phyloP scores from a whole-genome alignment of 2,888 invertebrate genomes.

The Resseliella maxima region DNA sequence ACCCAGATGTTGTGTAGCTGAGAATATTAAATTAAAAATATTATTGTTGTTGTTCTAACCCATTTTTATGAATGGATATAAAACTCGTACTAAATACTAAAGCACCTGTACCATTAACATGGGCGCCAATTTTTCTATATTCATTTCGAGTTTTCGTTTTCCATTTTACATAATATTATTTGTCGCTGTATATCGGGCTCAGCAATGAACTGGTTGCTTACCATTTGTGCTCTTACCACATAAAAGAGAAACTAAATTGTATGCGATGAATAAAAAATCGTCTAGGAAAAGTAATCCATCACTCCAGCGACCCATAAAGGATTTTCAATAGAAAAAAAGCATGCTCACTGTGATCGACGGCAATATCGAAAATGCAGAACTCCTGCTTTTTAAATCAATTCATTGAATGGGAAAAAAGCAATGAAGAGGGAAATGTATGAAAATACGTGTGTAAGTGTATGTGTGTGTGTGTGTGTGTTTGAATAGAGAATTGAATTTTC shows the following conservation, averaged over 20 bases:
- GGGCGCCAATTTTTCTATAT: neutral
- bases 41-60: constrained; percentile 41
- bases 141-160: neutral
- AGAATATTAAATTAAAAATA: constrained; percentile 17
- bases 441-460: neutral
- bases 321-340: constrained; percentile 42
- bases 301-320: constrained; percentile 41
- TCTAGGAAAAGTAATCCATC: constrained; percentile 55
- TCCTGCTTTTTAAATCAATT: constrained; percentile 40
- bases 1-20: constrained; percentile 30
- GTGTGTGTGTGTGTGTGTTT: neutral
- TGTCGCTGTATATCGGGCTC: neutral
- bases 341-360: constrained; percentile 49
- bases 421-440: constrained; percentile 43
- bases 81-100: neutral
- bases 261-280: constrained; percentile 42
- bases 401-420: constrained; percentile 40
- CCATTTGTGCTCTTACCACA: constrained; percentile 13
- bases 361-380: constrained; percentile 51
- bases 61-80: neutral
- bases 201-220: neutral
- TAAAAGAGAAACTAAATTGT: constrained; percentile 38
- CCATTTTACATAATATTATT: neutral
- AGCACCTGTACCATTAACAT: constrained; percentile 8
- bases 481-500: constrained; percentile 32